Conservation (phyloP, 2,888 invertebrate genomes). For the Leucophenga maculata region DNA sequence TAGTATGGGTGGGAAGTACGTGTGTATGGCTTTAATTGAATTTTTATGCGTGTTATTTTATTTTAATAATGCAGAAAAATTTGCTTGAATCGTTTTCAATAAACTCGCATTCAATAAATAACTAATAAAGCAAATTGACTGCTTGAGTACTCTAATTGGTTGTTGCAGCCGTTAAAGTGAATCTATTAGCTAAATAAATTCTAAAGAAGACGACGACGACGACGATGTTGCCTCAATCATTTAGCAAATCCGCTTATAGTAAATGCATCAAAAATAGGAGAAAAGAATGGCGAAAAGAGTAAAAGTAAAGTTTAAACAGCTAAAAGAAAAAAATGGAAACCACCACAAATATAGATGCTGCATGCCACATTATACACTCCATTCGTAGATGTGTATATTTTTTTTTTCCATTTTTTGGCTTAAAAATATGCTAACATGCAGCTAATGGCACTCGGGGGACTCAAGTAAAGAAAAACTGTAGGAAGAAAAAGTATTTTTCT, state of each 20-base stretch:
- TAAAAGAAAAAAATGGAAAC: neutral
- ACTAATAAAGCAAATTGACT: constrained; percentile 16
- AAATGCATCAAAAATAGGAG: neutral
- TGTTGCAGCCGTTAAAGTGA: neutral
- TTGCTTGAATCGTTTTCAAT: constrained; percentile 54
- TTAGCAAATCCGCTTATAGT: constrained; percentile 34
- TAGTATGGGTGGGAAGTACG: too few relatives aligned
- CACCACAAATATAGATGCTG: neutral
- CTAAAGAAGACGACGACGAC: too few relatives aligned
- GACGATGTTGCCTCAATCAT: constrained; percentile 37
- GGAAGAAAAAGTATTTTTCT: too few relatives aligned
- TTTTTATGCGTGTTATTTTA: constrained; percentile 56
- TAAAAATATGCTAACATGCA: constrained; percentile 54
- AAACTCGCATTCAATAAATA: constrained; percentile 43
- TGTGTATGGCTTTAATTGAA: constrained; percentile 51
- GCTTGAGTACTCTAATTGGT: constrained; percentile 12
- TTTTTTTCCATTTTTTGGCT: constrained; percentile 47
- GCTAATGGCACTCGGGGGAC: constrained; percentile 62
- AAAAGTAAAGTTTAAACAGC: neutral
- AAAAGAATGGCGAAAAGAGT: neutral
- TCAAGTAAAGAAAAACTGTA: too few relatives aligned
- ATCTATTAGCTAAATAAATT: constrained; percentile 1
- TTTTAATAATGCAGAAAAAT: constrained; percentile 7
- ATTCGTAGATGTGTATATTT: constrained; percentile 58
- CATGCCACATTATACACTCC: too few relatives aligned